These are phyloP conservation scores for Colostygia pectinataria DNA, from an alignment of 2,888 invertebrate genomes.

Conservation along the genomic window DNA sequence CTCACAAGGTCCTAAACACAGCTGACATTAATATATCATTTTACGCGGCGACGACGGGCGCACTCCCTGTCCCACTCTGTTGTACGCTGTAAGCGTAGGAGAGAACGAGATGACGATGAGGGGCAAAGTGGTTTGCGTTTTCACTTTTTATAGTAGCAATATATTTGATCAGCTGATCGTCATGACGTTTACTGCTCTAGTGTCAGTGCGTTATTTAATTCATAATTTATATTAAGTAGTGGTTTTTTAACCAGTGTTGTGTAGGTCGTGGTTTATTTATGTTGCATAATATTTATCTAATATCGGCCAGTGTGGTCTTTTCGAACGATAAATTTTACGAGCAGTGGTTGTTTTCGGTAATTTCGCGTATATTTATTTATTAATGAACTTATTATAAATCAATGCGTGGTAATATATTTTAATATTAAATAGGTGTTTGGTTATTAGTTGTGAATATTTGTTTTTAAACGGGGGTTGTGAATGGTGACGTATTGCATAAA, in stretches of 20 bases:
- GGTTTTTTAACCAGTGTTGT: constrained; percentile 67
- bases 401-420: constrained; percentile 39
- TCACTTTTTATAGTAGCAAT: constrained; percentile 83
- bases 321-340: constrained; percentile 45
- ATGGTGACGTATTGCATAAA: constrained; percentile 26
- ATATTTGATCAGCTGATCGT: constrained; percentile 83
- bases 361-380: constrained; percentile 45
- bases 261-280: constrained; percentile 79
- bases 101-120: constrained; percentile 56
- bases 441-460: constrained; percentile 21
- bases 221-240: constrained; percentile 79
- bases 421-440: constrained; percentile 18
- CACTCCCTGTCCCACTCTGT: constrained; percentile 51
- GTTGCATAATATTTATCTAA: constrained; percentile 67
- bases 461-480: constrained; percentile 18
- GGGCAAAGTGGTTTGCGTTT: constrained; percentile 76
- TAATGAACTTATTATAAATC: constrained; percentile 41
- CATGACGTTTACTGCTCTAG: constrained; percentile 76
- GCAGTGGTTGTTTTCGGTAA: constrained; percentile 46
- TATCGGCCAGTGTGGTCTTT: constrained; percentile 40
- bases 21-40: constrained; percentile 83
- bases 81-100: constrained; percentile 27
- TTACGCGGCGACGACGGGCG: constrained; percentile 73
- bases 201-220: constrained; percentile 75
- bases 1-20: constrained; percentile 82